phyloP scores from a whole-genome alignment of 1,140 invertebrate species.

The Drosophila watanabei region DNA sequence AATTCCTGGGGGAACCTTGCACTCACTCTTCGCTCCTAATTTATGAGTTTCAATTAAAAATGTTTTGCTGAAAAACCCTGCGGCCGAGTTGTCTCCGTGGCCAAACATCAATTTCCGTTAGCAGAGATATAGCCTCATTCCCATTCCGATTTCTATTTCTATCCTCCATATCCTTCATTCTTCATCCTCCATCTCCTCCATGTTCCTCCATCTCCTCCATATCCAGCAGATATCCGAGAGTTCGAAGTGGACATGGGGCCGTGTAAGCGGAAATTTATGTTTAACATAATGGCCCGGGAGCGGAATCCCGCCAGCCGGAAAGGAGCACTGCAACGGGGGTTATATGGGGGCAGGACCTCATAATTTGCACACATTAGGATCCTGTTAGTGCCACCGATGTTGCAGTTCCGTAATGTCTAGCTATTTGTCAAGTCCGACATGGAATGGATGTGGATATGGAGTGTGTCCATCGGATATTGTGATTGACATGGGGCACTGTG shows the following conservation, averaged over 20 bases:
- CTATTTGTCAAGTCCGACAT: constrained; percentile 65
- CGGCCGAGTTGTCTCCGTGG: constrained; percentile 12
- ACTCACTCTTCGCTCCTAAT: constrained; percentile 34
- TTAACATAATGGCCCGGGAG: constrained; percentile 70
- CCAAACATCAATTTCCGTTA: constrained; percentile 53
- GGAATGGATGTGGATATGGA: neutral
- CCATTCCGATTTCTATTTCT: neutral
- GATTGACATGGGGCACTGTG: constrained; percentile 26
- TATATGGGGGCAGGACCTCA: constrained; percentile 12
- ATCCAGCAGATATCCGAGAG: constrained; percentile 1
- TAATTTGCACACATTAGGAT: constrained; percentile 74
- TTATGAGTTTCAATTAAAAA: constrained; percentile 84
- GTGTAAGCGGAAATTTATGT: constrained; percentile 76
- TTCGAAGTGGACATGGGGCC: constrained; percentile 20
- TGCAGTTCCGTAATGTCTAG: constrained; percentile 67
- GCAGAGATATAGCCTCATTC: constrained; percentile 7
- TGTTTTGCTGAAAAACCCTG: constrained; percentile 42
- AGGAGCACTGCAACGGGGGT: neutral
- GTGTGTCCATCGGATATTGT: constrained; percentile 23
- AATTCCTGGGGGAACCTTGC: constrained; percentile 3
- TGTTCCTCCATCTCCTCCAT: too few relatives aligned
- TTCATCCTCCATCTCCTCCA: neutral
- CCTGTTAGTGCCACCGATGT: constrained; percentile 69
- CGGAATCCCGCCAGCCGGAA: neutral
- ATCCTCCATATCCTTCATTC: neutral